phyloP scores from a whole-genome alignment of 2,797 vertebrate genomes.

The Cossypha niveicapilla region DNA sequence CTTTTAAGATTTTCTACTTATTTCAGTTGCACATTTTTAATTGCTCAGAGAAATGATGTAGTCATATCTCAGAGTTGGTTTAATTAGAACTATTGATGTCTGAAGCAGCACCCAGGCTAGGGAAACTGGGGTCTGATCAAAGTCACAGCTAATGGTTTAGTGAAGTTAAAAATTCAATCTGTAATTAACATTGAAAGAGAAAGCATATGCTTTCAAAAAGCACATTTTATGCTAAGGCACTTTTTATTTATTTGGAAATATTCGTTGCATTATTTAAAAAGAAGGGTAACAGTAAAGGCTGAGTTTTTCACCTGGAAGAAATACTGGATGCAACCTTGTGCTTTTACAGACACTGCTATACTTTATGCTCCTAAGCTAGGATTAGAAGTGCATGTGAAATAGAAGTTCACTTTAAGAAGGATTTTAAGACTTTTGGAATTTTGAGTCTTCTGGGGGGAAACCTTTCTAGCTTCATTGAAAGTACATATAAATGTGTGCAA shows the following conservation, averaged over 20 bases:
- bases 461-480: not conserved
- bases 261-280: not conserved
- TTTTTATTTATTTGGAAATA: not conserved
- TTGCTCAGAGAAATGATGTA: conserved; percentile 56
- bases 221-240: not conserved
- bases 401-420: not conserved
- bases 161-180: conserved; percentile 12
- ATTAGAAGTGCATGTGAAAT: not conserved
- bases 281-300: not conserved
- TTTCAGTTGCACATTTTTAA: conserved; percentile 65
- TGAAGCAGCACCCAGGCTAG: conserved; percentile 50
- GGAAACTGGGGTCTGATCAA: conserved; percentile 59
- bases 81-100: conserved; percentile 72
- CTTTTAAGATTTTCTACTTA: conserved; percentile 43
- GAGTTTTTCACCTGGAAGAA: not conserved
- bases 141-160: conserved; percentile 32
- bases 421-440: not conserved
- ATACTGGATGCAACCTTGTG: not conserved
- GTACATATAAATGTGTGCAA: not conserved
- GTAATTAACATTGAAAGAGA: conserved; percentile 34
- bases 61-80: conserved; percentile 51
- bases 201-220: not conserved
- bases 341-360: not conserved
- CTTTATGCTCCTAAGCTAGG: not conserved
- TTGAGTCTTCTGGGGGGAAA: not conserved